Percentiles rank a stretch among this genome's conserved stretches.
Conservation (phyloP, 2,888 invertebrate genomes). For the Noctua janthina region DNA sequence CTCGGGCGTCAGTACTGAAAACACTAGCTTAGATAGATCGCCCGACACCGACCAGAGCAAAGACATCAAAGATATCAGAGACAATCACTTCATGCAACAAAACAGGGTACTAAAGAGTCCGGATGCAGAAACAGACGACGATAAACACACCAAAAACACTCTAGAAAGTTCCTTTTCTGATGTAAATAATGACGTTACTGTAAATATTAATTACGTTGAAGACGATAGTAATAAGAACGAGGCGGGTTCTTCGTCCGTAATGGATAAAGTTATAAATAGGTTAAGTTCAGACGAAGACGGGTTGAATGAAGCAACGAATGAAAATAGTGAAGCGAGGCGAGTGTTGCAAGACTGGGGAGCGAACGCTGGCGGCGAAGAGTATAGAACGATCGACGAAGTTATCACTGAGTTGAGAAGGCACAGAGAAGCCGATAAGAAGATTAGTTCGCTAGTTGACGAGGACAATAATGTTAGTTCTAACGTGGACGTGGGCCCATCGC, state of each 20-base stretch:
- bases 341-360: conserved; percentile 78
- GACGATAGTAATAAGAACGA: conserved; percentile 82
- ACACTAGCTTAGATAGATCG: conserved; percentile 92
- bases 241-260: conserved; percentile 79
- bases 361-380: conserved; percentile 75
- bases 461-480: conserved; percentile 68
- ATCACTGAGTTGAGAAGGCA: conserved; percentile 81
- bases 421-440: conserved; percentile 76
- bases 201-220: conserved; percentile 85
- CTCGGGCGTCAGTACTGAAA: conserved; percentile 94
- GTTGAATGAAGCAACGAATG: conserved; percentile 71
- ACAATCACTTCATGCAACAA: conserved; percentile 84
- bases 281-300: conserved; percentile 77
- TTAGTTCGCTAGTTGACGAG: conserved; percentile 72
- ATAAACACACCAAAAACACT: conserved; percentile 67
- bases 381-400: conserved; percentile 82
- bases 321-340: conserved; percentile 70
- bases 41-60: conserved; percentile 90
- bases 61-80: conserved; percentile 72
- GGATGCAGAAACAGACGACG: conserved; percentile 70
- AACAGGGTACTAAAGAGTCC: conserved; percentile 85
- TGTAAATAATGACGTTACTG: conserved; percentile 73
- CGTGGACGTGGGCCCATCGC: conserved; percentile 69
- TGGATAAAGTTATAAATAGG: conserved; percentile 76
- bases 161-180: conserved; percentile 84